Evolutionary conservation across 1,140 invertebrate genomes (phyloP), one percentile per base, ranked within the genome.

Genomic region (Apis florea): DNA sequence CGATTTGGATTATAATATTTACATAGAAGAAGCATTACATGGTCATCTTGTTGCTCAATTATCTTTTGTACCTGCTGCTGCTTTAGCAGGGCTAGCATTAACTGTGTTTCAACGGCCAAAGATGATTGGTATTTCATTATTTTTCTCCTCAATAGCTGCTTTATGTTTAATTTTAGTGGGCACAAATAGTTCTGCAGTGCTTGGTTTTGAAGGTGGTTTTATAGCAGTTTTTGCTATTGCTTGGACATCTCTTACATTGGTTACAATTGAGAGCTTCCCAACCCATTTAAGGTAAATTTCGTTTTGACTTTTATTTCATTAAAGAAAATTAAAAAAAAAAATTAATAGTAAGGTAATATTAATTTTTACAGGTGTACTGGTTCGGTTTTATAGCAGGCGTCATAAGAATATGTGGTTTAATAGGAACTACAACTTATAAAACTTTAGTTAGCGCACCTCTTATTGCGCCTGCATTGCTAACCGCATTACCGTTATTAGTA

Each of bases 1-100:
- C 17, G 92, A 93, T 89, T 84, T 93, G 67, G 92, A 93, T 89
- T 93, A 93, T 58, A 93, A 93, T 83, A 92, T 93, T 85, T 93
- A 93, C 68, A 93, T 93, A 66, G 92, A 93, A 69, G 92, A 93
- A 80, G 90, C 89, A 21, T 71, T 93, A 17, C 91, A 93, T 77
- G 89, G 90, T 71, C 92, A 93, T 75, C 88, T 93, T 0, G 91
- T 90, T 76, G 92, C 91, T 79, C 91, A 92, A 89, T 69, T 93
- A 47, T 89, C 91, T 47, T 91, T 92, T 15, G 85, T 92, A 61
- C 90, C 91, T 51, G 91, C 91, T 26, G 92, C 92, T 40, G 88
- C 83, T 67, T 77, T 92, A 17, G 88, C 92, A 79, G 92, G 92
- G 61, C 51, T 93, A 15, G 88, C 89, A 40, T 85, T 92, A 4